Evolutionary conservation across 2,888 invertebrate genomes (phyloP), one percentile per base, ranked within the genome.

Genomic region (Chouioia cunea): DNA sequence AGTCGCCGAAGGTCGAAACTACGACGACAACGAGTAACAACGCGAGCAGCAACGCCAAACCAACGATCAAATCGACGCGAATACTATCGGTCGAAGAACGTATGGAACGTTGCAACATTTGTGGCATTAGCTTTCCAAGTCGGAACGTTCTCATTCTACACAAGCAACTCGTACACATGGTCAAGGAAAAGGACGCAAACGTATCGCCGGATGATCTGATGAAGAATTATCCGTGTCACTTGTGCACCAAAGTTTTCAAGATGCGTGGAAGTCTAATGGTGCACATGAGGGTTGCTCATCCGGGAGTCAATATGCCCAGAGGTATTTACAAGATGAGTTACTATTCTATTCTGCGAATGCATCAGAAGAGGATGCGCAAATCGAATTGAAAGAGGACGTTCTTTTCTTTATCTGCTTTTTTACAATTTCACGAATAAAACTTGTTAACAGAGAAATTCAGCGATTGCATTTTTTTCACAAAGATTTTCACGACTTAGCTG

Each of bases 231-330:
- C 89, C 91, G 70, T 95, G 95, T 80, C 92, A 93, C 81, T 86
- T 94, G 69, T 95, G 95, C 80, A 89, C 92, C 0, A 93, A 94
- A 85, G 89, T 90, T 70, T 95, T 94, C 79, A 93, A 92, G 85
- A 93, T 93, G 92, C 88, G 92, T 76, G 94, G 94, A 6, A 93
- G 93, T 65, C 84, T 95, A 8, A 92, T 94, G 89, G 92, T 95
- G 4, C 95, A 95, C 83, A 87, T 93, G 78, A 88, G 93, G 79
- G 93, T 94, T 16, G 93, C 93, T 0, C 95, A 95, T 85, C 90
- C 89, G 76, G 91, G 91, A 12, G 89, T 79, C 66, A 82, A 81
- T 77, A 75, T 63, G n/a, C 10, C 52, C 44, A 70, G 48, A 64
- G 59, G 64, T 59, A 54, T 57, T 36, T 36, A 36, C 36, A 36